A percentile compares a stretch with the other conserved stretches of the same genome.
These are phyloP conservation scores for Halichoerus grypus DNA, from an alignment of 2,113 vertebrate species.

Conservation along the genomic window DNA sequence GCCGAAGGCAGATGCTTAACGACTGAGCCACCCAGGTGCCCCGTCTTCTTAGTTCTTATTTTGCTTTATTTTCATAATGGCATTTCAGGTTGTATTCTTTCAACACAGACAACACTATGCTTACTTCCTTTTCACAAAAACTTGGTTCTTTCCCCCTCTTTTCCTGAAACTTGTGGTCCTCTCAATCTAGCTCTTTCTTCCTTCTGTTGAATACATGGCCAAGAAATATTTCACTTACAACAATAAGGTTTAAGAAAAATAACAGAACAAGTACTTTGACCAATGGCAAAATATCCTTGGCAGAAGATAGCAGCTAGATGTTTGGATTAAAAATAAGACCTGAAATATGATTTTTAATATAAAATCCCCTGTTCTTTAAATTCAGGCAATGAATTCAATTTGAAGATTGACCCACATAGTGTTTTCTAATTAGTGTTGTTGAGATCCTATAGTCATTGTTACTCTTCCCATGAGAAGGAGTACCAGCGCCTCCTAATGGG, in stretches of 20 bases:
- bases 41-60: background rate
- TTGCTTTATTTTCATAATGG: background rate
- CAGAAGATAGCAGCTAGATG: background rate
- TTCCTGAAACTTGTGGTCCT: background rate
- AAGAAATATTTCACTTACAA: constrained; percentile 31
- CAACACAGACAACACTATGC: background rate
- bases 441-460: background rate
- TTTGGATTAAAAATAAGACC: background rate
- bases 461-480: background rate
- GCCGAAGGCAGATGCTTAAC: too few relatives aligned
- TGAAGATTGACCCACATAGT: background rate
- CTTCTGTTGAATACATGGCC: background rate
- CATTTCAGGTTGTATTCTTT: background rate
- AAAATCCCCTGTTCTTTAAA: constrained; percentile 22
- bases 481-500: background rate
- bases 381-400: background rate
- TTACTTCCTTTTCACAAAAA: constrained; percentile 30
- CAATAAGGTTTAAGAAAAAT: constrained; percentile 30
- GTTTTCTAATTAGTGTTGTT: background rate
- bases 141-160: background rate
- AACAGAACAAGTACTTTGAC: background rate
- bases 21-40: too few relatives aligned
- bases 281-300: background rate
- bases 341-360: constrained; percentile 12
- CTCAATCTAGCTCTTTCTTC: background rate